Conservation (phyloP, 2,888 invertebrate species). For the Apotomis turbidana region DNA sequence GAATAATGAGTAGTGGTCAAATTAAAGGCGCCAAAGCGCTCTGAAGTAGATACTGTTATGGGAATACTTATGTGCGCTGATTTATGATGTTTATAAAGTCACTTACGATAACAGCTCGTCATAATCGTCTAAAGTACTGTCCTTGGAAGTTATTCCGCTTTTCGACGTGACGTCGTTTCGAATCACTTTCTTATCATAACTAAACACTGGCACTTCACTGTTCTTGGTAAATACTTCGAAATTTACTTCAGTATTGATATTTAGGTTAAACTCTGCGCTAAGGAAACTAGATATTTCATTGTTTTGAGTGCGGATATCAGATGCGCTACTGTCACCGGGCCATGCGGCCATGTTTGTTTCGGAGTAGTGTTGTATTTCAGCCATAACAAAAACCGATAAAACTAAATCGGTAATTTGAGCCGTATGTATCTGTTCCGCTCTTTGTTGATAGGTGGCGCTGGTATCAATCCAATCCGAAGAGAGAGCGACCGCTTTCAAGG, state of each 20-base stretch:
- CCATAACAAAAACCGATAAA: constrained; percentile 49
- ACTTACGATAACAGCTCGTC: constrained; percentile 59
- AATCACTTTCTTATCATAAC: constrained; percentile 48
- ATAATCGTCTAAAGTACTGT: constrained; percentile 51
- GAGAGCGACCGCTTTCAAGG: constrained; percentile 59
- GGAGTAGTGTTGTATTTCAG: constrained; percentile 38
- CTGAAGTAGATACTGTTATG: constrained; percentile 21
- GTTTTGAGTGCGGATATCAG: constrained; percentile 53
- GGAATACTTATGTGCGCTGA: constrained; percentile 1
- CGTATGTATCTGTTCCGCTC: constrained; percentile 22
- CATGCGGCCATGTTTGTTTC: constrained; percentile 76
- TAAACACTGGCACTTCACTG: constrained; percentile 48
- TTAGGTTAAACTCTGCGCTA: constrained; percentile 48
- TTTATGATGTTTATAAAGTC: constrained; percentile 26
- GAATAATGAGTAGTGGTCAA: constrained; percentile 47
- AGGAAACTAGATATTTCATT: constrained; percentile 46
- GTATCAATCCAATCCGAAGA: constrained; percentile 51
- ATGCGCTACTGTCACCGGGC: constrained; percentile 63
- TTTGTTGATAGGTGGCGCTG: constrained; percentile 66
- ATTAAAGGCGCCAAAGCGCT: constrained; percentile 38
- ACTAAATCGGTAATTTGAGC: constrained; percentile 42
- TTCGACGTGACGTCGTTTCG: constrained; percentile 54
- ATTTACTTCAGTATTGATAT: constrained; percentile 47
- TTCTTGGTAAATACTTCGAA: constrained; percentile 47
- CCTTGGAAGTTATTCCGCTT: constrained; percentile 55